phyloP scores from a whole-genome alignment of 53 echinoderm and acorn worm genomes.

The Glandiceps talaboti region DNA sequence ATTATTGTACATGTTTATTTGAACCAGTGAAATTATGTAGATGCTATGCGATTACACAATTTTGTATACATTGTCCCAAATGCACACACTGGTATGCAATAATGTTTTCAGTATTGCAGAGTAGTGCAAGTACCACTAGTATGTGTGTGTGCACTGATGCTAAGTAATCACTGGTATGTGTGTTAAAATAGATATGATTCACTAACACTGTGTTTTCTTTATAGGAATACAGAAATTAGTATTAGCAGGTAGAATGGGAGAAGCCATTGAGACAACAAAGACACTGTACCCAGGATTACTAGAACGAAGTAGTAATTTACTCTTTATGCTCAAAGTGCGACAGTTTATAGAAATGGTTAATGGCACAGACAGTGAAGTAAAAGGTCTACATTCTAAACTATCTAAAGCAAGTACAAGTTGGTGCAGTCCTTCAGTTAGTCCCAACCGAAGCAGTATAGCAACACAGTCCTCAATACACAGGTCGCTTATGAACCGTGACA shows the following conservation, averaged over 20 bases:
- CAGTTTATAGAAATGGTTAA: slow-evolving; percentile 99
- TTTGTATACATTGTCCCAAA: no score
- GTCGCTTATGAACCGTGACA: background rate
- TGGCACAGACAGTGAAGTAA: slow-evolving; percentile 87
- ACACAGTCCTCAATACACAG: slow-evolving; percentile 15
- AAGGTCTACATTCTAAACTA: slow-evolving; percentile 13
- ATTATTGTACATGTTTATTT: no score
- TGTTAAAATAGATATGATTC: no score
- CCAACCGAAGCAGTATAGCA: slow-evolving; percentile 57
- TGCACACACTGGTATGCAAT: no score
- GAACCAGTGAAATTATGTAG: no score
- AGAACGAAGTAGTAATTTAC: slow-evolving; percentile 73
- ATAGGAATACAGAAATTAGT: slow-evolving; percentile 93
- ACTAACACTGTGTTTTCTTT: background rate
- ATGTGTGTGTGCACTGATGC: no score
- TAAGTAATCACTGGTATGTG: no score
- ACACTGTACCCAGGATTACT: slow-evolving; percentile 86
- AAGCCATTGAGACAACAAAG: slow-evolving; percentile 92
- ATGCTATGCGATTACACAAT: no score
- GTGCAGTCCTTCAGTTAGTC: slow-evolving; percentile 94
- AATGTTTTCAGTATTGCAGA: no score
- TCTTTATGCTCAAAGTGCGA: slow-evolving; percentile 98
- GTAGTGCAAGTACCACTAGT: no score
- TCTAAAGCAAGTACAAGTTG: slow-evolving; percentile 64
- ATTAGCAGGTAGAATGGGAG: slow-evolving; percentile 87